Evolutionary conservation across 2,113 vertebrate genomes (phyloP).

Genomic region (Todiramphus chloris): DNA sequence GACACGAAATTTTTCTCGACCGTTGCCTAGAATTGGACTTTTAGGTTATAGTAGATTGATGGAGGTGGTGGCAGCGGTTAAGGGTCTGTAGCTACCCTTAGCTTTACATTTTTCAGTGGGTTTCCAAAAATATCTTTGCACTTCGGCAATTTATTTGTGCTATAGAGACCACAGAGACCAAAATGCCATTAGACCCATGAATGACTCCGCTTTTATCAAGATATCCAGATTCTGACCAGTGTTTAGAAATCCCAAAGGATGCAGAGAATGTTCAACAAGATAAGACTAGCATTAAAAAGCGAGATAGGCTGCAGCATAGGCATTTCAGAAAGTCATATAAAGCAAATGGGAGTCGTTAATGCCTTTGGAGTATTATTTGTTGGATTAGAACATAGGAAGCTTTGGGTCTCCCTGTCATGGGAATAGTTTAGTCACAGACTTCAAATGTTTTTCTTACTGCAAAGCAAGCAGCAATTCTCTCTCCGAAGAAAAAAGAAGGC

Average conservation of each 20-base stretch:
- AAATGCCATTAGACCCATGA: neutral
- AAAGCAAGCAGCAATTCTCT: neutral
- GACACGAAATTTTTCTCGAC: neutral
- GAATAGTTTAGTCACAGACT: neutral
- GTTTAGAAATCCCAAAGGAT: conserved; percentile 36
- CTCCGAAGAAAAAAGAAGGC: neutral
- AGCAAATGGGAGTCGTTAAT: neutral
- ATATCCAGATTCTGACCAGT: neutral
- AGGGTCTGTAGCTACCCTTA: neutral
- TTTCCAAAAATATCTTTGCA: neutral
- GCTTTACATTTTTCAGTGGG: neutral
- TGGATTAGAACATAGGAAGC: neutral
- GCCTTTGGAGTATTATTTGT: neutral
- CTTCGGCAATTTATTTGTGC: neutral
- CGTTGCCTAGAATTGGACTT: neutral
- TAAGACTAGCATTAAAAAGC: neutral
- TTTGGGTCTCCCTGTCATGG: neutral
- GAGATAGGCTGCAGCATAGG: neutral
- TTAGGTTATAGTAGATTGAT: neutral
- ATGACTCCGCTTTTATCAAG: neutral
- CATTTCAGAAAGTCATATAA: neutral
- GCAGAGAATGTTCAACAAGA: neutral
- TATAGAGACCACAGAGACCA: neutral
- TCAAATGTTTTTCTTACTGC: neutral
- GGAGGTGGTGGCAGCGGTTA: neutral